Evolutionary conservation across 2,113 vertebrate genomes (phyloP), one percentile per base, ranked within the genome.

Genomic region (Elaphurus davidianus): DNA sequence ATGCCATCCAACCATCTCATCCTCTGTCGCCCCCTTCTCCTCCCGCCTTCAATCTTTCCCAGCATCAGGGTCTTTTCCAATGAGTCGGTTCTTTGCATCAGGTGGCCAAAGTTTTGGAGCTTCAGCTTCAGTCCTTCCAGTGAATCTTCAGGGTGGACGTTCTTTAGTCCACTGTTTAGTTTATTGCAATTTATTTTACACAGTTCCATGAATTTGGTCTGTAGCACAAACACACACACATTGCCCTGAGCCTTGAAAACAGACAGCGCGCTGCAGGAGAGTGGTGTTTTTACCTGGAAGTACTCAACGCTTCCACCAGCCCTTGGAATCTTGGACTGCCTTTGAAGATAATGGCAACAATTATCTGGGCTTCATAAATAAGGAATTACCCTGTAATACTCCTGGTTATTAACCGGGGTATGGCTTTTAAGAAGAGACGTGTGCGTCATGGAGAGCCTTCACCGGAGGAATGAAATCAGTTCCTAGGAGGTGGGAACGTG

Each of bases 251-350:
- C 55, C 67, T 30, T 40, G 54, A 54, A 64, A n/a, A 27, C 11
- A 47, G 0, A 50, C 54, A 62, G n/a, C n/a, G 0, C 16, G 60
- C 36, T 36, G 25, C 54, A 74, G 2, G 3, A 15, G 57, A 59
- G 54, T 10, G 12, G 23, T 5, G 15, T 36, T 50, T 52, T 50
- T 79, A 78, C 71, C 71, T 88, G 45, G 54, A 81, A 94, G 14
- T 7, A 9, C 19, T 94, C 71, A 54, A 12, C 0, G 6, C 10
- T 47, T 23, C 9, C 14, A 7, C 7, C 0, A n/a, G 5, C n/a
- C 33, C 45, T 23, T 27, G 85, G 28, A 54, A 64, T 81, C 85
- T 52, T 6, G 1, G 14, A 45, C 33, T 81, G 45, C 57, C 40
- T 87, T 94, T 81, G 92, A 94, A 88, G 85, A 33, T 43, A 54